A percentile compares a stretch with the other conserved stretches of the same genome.
phyloP scores from a whole-genome alignment of 2,888 invertebrate genomes.

The Deilephila elpenor region DNA sequence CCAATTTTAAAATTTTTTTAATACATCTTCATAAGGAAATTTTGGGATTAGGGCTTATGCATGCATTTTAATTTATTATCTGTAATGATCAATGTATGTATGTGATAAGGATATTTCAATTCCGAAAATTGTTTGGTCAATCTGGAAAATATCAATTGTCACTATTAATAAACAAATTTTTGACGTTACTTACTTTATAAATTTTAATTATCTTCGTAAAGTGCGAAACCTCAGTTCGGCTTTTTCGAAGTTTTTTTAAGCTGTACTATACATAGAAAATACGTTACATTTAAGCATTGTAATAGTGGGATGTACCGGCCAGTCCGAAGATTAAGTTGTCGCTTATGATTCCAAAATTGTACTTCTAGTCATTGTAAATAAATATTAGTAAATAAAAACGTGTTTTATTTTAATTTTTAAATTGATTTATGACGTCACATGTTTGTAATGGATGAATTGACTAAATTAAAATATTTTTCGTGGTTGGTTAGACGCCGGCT shows the following conservation, averaged over 20 bases:
- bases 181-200: background rate
- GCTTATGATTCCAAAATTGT: background rate
- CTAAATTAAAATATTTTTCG: too few relatives aligned
- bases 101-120: background rate
- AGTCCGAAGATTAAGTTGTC: background rate
- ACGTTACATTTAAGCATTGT: background rate
- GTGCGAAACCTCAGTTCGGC: background rate
- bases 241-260: background rate
- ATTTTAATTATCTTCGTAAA: background rate
- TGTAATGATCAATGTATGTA: background rate
- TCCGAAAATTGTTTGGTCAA: background rate
- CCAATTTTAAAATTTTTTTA: too few relatives aligned
- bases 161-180: too few relatives aligned
- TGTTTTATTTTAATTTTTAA: constrained; percentile 23
- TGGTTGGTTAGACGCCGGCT: too few relatives aligned
- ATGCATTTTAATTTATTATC: background rate
- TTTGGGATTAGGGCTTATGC: background rate
- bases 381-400: constrained; percentile 37
- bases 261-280: background rate
- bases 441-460: too few relatives aligned
- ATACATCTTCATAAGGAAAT: too few relatives aligned
- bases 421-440: constrained; percentile 9
- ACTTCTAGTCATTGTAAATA: constrained; percentile 46
- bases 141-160: background rate
- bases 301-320: constrained; percentile 2